These are phyloP conservation scores for Bedellia somnulentella DNA, from an alignment of 2,888 invertebrate genomes.

Conservation along the genomic window DNA sequence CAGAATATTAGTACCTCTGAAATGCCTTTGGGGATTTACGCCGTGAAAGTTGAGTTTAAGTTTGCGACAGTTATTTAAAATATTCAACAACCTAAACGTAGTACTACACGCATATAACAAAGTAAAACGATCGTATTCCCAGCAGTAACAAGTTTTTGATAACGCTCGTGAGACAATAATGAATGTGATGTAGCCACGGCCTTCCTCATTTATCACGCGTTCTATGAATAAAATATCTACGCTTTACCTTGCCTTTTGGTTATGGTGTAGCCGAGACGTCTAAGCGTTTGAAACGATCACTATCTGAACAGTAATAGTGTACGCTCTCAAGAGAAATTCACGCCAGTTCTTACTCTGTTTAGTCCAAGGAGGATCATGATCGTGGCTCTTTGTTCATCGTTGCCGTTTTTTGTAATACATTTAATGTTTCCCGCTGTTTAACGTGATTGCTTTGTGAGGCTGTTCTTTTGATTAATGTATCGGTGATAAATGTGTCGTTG, in stretches of 20 bases:
- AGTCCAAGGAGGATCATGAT: slow-evolving; percentile 15
- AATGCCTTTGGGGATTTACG: too few species aligned
- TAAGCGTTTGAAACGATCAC: slow-evolving; percentile 24
- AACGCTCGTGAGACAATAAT: slow-evolving; percentile 48
- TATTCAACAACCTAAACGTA: too few species aligned
- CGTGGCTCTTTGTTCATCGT: slow-evolving; percentile 1
- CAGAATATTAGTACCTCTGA: too few species aligned
- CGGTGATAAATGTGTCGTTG: too few species aligned
- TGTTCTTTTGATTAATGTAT: too few species aligned
- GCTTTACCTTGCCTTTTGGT: slow-evolving; percentile 31
- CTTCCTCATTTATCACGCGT: slow-evolving; percentile 49
- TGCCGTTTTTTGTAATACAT: slow-evolving; percentile 1
- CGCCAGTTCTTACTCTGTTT: slow-evolving; percentile 19
- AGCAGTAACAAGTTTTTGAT: slow-evolving; percentile 53
- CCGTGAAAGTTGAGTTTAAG: too few species aligned
- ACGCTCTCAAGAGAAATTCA: slow-evolving; percentile 37
- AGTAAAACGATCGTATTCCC: neutral
- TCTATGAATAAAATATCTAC: slow-evolving; percentile 56
- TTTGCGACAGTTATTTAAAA: too few species aligned
- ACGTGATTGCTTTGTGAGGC: too few species aligned
- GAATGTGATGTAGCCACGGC: slow-evolving; percentile 47
- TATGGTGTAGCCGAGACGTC: slow-evolving; percentile 33
- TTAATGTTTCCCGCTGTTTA: neutral
- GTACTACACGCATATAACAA: too few species aligned
- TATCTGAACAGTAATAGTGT: slow-evolving; percentile 34